Percentiles rank a stretch among this genome's conserved stretches.
Evolutionary conservation across 53 echinoderm and acorn worm genomes (phyloP).

Genomic region (Luidia sarsii): DNA sequence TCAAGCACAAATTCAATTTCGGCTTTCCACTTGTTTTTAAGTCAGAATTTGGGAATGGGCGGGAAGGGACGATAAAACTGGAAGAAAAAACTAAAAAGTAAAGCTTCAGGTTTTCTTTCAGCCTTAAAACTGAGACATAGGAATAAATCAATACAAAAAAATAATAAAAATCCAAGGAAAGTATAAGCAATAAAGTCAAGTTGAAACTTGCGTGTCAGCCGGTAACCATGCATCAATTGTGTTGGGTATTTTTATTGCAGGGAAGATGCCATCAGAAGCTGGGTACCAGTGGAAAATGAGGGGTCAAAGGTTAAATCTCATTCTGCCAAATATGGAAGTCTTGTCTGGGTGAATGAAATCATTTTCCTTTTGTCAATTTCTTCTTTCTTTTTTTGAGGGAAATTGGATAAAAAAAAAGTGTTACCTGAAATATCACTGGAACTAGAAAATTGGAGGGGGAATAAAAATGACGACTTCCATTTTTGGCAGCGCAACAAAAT

Average conservation of each 20-base stretch:
- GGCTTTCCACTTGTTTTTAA: not conserved
- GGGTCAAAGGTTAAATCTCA: constrained; percentile 40
- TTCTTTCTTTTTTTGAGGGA: too few species aligned
- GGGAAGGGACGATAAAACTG: not conserved
- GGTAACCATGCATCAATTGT: not conserved
- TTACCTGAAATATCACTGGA: too few species aligned
- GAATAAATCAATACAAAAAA: not conserved
- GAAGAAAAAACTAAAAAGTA: too few species aligned
- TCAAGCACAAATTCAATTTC: not conserved
- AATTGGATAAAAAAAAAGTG: too few species aligned
- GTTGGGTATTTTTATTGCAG: not conserved
- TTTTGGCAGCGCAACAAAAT: constrained; percentile 9
- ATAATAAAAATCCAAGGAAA: constrained; percentile 1
- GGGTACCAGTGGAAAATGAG: constrained; percentile 18
- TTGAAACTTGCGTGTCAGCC: constrained; percentile 49
- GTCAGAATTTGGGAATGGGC: not conserved
- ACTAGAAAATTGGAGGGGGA: not conserved
- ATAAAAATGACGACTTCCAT: not conserved
- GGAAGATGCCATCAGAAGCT: not conserved
- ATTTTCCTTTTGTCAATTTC: too few species aligned
- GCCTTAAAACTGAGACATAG: not conserved
- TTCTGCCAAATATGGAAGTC: constrained; percentile 24
- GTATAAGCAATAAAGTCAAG: not conserved
- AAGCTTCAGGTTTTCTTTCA: not conserved
- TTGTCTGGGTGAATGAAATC: too few species aligned